phyloP scores from a whole-genome alignment of 2,888 invertebrate species.

The Gnatocerus cornutus region DNA sequence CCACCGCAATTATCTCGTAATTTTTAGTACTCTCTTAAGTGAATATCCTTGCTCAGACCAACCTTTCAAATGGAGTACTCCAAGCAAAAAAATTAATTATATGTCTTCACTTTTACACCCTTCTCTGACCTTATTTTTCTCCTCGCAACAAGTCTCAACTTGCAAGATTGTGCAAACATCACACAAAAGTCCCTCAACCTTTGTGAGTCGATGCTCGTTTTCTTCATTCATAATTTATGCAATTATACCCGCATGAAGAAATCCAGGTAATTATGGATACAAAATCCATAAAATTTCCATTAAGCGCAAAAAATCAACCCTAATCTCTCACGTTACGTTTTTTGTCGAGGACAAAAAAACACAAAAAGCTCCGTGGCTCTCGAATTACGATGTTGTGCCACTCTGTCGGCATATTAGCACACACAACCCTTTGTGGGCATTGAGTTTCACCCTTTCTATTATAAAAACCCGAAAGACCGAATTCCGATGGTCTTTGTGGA shows the following conservation, averaged over 20 bases:
- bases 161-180: constrained; percentile 29
- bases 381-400: constrained; percentile 45
- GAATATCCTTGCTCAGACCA: constrained; percentile 7
- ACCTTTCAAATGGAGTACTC: constrained; percentile 4
- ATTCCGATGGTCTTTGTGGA: constrained; percentile 25
- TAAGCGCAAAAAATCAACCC: not conserved
- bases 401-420: constrained; percentile 41
- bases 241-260: too few species aligned
- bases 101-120: constrained; percentile 11
- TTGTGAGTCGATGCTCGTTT: not conserved
- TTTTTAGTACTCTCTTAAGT: constrained; percentile 1
- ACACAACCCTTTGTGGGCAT: constrained; percentile 45
- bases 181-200: not conserved
- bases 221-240: too few species aligned
- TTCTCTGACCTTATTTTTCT: constrained; percentile 6
- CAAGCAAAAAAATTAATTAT: constrained; percentile 14
- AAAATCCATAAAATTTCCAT: not conserved
- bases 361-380: constrained; percentile 19
- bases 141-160: constrained; percentile 21
- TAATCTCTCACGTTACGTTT: constrained; percentile 17
- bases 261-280: too few species aligned
- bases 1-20: constrained; percentile 20
- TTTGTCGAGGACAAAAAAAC: constrained; percentile 23
- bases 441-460: constrained; percentile 28
- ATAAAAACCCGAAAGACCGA: constrained; percentile 25